phyloP scores from a whole-genome alignment of 1,140 invertebrate species.

The Gonioctena quinquepunctata region DNA sequence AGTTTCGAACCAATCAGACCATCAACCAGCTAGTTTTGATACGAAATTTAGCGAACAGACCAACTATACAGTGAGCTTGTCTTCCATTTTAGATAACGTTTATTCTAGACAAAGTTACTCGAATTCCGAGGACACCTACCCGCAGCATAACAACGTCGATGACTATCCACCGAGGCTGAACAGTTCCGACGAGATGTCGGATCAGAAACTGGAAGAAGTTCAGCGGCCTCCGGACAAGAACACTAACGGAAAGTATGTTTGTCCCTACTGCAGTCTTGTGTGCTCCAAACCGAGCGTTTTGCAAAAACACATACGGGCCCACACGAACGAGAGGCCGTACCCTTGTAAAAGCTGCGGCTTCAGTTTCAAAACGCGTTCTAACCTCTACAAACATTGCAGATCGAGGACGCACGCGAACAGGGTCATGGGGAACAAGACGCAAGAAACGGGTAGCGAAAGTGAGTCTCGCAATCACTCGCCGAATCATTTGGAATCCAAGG shows the following conservation, averaged over 20 bases:
- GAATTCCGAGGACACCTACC: conserved; percentile 3
- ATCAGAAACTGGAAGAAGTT: conserved; percentile 26
- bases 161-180: not conserved
- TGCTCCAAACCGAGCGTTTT: conserved; percentile 94
- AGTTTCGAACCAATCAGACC: conserved; percentile 37
- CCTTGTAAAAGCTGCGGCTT: conserved; percentile 87
- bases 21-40: conserved; percentile 46
- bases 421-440: conserved; percentile 50
- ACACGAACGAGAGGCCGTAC: conserved; percentile 91
- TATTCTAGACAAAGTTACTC: conserved; percentile 29
- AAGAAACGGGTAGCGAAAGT: conserved; percentile 26
- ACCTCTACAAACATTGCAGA: conserved; percentile 88
- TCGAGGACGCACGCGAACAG: conserved; percentile 75
- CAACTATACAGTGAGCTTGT: conserved; percentile 31
- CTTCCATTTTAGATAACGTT: conserved; percentile 44
- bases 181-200: conserved; percentile 15
- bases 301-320: conserved; percentile 89
- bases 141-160: not conserved
- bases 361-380: conserved; percentile 93
- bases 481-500: conserved; percentile 66
- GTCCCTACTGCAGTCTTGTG: conserved; percentile 82
- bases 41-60: conserved; percentile 37
- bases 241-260: conserved; percentile 69
- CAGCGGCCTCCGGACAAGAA: conserved; percentile 29
- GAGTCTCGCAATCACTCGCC: conserved; percentile 27